Evolutionary conservation across 2,113 vertebrate species (phyloP), one percentile per base, ranked within the genome.

Genomic region (Galbula dea): DNA sequence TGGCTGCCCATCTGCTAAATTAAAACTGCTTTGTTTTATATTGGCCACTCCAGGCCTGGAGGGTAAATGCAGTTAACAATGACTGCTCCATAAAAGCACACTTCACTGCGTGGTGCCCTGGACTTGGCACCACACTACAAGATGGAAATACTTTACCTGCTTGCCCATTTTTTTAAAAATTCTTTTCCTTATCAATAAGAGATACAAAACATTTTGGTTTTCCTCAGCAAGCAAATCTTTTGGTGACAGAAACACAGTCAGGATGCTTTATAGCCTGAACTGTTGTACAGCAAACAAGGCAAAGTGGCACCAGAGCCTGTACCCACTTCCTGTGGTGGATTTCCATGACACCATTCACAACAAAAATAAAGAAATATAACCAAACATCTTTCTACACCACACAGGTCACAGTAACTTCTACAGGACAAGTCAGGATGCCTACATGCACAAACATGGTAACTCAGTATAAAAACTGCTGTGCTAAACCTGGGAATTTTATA

Each of bases 31-130:
- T 61, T 75, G 12, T 54, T 84, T 82, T 23, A 55, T 7, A 55
- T 7, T 2, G 8, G 23, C 32, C 52, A 3, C 26, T 73, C 26
- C 5, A 23, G 34, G 32, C 9, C 48, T 54, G 49, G 16, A 82
- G 18, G 6, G 46, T 48, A 73, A 93, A 77, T 7, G 4, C 21
- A n/a, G 18, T 7, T n/a, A n/a, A n/a, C n/a, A n/a, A n/a, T n/a
- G n/a, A n/a, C n/a, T 26, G 29, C 7, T 76, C 49, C 34, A 32
- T 3, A 67, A 29, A 29, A 52, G 29, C 26, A 36, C 10, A 9
- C 1, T 1, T 52, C 0, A 0, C 22, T 66, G 15, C 63, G 36
- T 0, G 0, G 29, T 16, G 10, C 37, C 46, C 21, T 34, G n/a
- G 41, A 43, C 12, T 55, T 68, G 37, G 34, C 17, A 61, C 3